Evolutionary conservation across 2,888 invertebrate genomes (phyloP).

Genomic region (Drosophila helvetica): DNA sequence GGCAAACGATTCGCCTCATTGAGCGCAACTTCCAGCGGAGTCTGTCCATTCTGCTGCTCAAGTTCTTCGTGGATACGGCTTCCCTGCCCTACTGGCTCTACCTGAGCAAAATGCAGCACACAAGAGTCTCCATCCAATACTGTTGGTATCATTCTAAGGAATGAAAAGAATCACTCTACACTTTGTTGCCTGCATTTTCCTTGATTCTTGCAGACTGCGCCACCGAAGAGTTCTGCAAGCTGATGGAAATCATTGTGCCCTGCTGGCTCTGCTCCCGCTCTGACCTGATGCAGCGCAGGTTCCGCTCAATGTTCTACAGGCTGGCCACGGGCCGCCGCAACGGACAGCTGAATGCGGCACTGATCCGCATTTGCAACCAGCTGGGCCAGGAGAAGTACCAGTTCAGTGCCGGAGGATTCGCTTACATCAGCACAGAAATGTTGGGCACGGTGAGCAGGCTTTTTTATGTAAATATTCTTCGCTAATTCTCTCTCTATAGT

Average conservation of each 20-base stretch:
- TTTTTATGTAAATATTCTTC: not conserved
- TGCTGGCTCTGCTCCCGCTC: slow-evolving; percentile 70
- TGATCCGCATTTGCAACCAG: slow-evolving; percentile 61
- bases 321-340: slow-evolving; percentile 54
- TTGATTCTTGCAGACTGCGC: slow-evolving; percentile 43
- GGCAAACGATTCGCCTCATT: slow-evolving; percentile 54
- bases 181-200: not conserved
- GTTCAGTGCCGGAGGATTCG: slow-evolving; percentile 73
- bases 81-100: slow-evolving; percentile 71
- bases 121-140: not conserved
- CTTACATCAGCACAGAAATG: slow-evolving; percentile 60
- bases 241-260: slow-evolving; percentile 50
- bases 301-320: slow-evolving; percentile 46
- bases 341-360: slow-evolving; percentile 43
- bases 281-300: slow-evolving; percentile 50
- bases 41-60: slow-evolving; percentile 58
- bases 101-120: slow-evolving; percentile 13
- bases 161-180: not conserved
- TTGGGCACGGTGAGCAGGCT: slow-evolving; percentile 66
- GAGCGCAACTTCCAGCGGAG: slow-evolving; percentile 68
- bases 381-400: slow-evolving; percentile 65
- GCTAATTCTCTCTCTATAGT: slow-evolving; percentile 41
- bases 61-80: slow-evolving; percentile 65
- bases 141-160: slow-evolving; percentile 46
- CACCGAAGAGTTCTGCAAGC: slow-evolving; percentile 50